Percentiles rank a stretch among this genome's conserved stretches.
These are phyloP conservation scores for Hyperoodon ampullatus DNA, from an alignment of 2,113 vertebrate species.

Conservation along the genomic window DNA sequence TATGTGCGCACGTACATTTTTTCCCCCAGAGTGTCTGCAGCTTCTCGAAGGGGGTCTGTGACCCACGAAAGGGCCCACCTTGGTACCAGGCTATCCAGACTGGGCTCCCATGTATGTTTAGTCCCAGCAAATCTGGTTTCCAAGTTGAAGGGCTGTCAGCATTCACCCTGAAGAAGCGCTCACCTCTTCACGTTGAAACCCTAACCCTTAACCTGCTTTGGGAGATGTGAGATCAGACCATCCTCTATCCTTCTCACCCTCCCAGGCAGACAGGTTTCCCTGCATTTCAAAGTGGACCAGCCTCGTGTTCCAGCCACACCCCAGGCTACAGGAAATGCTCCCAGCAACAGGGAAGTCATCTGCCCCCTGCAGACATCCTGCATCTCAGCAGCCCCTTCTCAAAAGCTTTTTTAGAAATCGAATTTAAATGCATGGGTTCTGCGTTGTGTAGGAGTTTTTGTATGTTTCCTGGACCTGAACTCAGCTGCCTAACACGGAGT, in stretches of 20 bases:
- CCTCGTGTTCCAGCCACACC: background rate
- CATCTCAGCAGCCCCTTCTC: background rate
- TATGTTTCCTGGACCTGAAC: background rate
- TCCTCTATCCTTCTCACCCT: background rate
- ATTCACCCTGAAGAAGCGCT: background rate
- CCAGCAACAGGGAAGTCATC: background rate
- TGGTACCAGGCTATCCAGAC: background rate
- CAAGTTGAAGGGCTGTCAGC: background rate
- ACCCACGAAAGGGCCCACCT: background rate
- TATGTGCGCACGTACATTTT: fast-evolving
- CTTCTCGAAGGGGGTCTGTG: background rate
- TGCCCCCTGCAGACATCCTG: no score
- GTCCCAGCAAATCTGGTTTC: background rate
- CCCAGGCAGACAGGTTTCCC: background rate
- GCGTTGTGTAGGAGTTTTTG: background rate
- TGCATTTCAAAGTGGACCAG: no score
- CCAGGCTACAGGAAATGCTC: background rate
- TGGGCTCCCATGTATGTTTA: background rate
- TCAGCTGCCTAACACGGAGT: background rate
- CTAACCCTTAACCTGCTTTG: background rate
- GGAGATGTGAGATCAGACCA: background rate
- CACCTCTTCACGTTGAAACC: background rate
- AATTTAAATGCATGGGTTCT: background rate
- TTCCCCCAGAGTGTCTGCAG: background rate
- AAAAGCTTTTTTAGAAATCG: background rate